These are phyloP conservation scores for Vanessa atalanta DNA, from an alignment of 1,140 invertebrate species.

Conservation along the genomic window DNA sequence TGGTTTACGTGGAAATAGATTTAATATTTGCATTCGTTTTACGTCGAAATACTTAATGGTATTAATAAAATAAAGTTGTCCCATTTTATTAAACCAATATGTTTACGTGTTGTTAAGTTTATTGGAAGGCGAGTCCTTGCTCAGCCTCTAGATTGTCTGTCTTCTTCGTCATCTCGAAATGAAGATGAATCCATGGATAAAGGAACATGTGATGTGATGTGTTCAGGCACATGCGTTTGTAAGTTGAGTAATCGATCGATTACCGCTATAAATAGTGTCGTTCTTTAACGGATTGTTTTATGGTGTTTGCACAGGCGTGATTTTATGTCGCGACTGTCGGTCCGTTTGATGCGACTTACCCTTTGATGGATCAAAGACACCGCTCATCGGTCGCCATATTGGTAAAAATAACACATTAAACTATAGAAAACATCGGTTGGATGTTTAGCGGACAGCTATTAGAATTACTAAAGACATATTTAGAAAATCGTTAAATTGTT, in stretches of 20 bases:
- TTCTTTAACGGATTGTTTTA: constrained; percentile 50
- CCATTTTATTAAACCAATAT: too few relatives aligned
- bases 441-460: constrained; percentile 25
- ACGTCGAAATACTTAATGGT: too few relatives aligned
- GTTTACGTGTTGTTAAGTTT: too few relatives aligned
- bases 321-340: constrained; percentile 66
- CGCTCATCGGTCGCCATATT: constrained; percentile 67
- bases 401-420: constrained; percentile 76
- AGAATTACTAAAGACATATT: not conserved
- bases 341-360: constrained; percentile 55
- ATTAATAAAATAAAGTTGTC: too few relatives aligned
- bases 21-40: too few relatives aligned
- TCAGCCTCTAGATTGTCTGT: too few relatives aligned
- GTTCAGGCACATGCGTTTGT: not conserved
- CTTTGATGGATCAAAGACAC: constrained; percentile 73
- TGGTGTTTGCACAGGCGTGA: constrained; percentile 63
- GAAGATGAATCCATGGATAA: not conserved
- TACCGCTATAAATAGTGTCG: constrained; percentile 46
- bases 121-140: too few relatives aligned
- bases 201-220: not conserved
- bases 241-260: constrained; percentile 53
- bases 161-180: too few relatives aligned
- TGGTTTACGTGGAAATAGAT: too few relatives aligned
- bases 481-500: not conserved
- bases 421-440: constrained; percentile 55